Percentiles rank a stretch among this genome's conserved stretches.
These are phyloP conservation scores for Falco biarmicus DNA, from an alignment of 2,797 vertebrate genomes.

Conservation along the genomic window DNA sequence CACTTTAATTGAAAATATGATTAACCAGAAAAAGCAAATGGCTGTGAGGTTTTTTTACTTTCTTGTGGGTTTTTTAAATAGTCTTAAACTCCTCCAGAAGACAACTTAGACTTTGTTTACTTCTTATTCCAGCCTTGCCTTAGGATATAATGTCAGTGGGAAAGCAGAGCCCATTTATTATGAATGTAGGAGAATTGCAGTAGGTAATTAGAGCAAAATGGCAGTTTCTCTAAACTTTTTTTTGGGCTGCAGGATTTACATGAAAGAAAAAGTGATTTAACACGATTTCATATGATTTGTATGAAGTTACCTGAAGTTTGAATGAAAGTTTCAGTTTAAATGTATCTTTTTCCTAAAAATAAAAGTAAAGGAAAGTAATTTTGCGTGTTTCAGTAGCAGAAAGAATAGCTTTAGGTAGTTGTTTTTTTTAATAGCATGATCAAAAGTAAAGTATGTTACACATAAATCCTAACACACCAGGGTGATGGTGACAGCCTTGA, in stretches of 20 bases:
- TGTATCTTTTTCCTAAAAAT: background rate
- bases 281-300: background rate
- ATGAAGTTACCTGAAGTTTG: background rate
- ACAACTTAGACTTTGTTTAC: constrained; percentile 35
- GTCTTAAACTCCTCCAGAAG: constrained; percentile 32
- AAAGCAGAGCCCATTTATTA: constrained; percentile 50
- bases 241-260: background rate
- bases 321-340: background rate
- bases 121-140: constrained; percentile 37
- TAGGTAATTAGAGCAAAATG: constrained; percentile 25
- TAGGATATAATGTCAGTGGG: constrained; percentile 46
- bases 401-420: constrained; percentile 4
- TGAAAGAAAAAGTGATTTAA: background rate
- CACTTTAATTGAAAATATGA: constrained; percentile 50
- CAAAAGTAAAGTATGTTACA: background rate
- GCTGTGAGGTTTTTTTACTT: background rate
- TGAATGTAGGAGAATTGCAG: background rate
- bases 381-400: background rate
- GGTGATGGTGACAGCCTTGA: background rate
- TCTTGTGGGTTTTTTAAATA: constrained; percentile 41
- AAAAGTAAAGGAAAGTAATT: background rate
- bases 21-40: constrained; percentile 2
- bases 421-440: background rate
- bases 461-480: background rate
- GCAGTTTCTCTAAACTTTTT: background rate